Conservation (phyloP, 2,888 invertebrate genomes). For the Aleiodes leptofemur region DNA sequence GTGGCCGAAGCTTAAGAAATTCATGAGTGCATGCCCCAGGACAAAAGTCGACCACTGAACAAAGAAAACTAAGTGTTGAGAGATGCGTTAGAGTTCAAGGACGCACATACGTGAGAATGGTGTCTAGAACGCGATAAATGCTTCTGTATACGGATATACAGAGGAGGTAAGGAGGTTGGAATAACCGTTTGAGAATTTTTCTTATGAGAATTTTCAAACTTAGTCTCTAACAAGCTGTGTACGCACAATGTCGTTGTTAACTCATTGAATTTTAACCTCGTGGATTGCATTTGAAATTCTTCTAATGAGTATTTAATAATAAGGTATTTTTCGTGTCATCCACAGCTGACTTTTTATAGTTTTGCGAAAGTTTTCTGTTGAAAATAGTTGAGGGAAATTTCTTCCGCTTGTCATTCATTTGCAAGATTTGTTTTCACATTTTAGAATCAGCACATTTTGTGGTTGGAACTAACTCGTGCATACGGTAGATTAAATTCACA, state of each 20-base stretch:
- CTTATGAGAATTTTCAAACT: constrained; percentile 1
- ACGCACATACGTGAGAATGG: constrained; percentile 29
- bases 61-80: constrained; percentile 15
- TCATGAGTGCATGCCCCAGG: constrained; percentile 24
- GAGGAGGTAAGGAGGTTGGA: background rate
- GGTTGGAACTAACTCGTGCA: constrained; percentile 7
- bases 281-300: background rate
- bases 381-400: constrained; percentile 6
- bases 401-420: constrained; percentile 23
- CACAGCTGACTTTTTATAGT: constrained; percentile 2
- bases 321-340: constrained; percentile 1
- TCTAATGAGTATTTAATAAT: constrained; percentile 16
- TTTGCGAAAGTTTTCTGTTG: constrained; percentile 27
- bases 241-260: background rate
- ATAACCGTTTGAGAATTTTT: constrained; percentile 17
- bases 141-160: constrained; percentile 2
- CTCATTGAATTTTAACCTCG: background rate
- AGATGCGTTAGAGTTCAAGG: constrained; percentile 29
- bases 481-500: constrained; percentile 20
- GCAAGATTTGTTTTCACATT: constrained; percentile 27
- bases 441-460: constrained; percentile 33
- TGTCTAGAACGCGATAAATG: constrained; percentile 24
- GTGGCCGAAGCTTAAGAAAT: background rate
- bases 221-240: background rate
- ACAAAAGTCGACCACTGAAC: constrained; percentile 26